Conservation (phyloP, 2,113 vertebrate genomes). For the Artemisiospiza belli region DNA sequence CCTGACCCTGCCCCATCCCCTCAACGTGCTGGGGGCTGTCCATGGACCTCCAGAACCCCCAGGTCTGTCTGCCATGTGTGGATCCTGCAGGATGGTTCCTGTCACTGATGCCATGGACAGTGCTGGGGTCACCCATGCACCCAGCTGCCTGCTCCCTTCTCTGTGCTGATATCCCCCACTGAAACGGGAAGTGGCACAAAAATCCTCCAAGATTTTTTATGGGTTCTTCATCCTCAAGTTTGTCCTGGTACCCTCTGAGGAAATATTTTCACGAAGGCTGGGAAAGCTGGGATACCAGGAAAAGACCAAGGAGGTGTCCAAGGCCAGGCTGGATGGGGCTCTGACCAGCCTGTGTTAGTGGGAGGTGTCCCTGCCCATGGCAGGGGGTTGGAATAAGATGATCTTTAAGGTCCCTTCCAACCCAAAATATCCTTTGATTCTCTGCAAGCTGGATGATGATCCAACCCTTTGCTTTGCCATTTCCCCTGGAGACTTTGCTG, state of each 20-base stretch:
- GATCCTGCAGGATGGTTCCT: no score
- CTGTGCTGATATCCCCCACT: background rate
- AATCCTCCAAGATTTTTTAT: background rate
- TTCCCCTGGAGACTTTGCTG: background rate
- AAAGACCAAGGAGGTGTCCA: background rate
- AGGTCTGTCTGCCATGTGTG: no score
- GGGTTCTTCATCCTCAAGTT: background rate
- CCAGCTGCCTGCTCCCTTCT: background rate
- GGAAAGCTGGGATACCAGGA: background rate
- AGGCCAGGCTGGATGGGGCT: background rate
- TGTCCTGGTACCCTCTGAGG: background rate
- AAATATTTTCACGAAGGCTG: background rate
- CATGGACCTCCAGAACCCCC: background rate
- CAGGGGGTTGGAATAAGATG: accelerated
- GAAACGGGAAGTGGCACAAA: background rate
- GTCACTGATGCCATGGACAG: accelerated
- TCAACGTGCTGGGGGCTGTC: background rate
- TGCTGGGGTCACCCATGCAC: background rate
- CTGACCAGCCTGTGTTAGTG: background rate
- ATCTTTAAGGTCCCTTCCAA: background rate
- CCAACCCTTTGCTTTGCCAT: background rate
- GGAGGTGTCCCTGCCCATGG: background rate
- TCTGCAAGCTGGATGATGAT: background rate
- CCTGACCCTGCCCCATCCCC: background rate
- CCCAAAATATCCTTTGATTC: background rate